Evolutionary conservation across 2,888 invertebrate genomes (phyloP).

Genomic region (Drosophila ochracea): DNA sequence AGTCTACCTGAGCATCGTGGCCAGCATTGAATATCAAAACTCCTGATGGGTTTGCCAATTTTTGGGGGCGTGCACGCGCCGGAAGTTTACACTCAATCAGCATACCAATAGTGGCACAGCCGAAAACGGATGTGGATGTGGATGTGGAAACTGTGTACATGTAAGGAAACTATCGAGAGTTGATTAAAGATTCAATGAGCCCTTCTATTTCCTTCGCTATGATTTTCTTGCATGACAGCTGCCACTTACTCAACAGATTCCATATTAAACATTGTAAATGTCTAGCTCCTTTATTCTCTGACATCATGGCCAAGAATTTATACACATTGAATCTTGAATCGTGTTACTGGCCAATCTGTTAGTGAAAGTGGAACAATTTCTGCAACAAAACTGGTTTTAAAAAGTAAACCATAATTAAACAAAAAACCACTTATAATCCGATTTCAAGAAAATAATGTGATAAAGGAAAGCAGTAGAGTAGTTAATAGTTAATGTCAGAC

Average conservation of each 20-base stretch:
- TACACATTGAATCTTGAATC: neutral
- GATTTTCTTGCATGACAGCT: neutral
- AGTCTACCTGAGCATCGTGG: slow-evolving; percentile 11
- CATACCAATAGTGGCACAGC: slow-evolving; percentile 29
- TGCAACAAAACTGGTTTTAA: neutral
- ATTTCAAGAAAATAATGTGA: neutral
- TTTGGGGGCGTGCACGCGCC: slow-evolving; percentile 48
- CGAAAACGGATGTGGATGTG: slow-evolving; percentile 20
- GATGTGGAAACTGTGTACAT: slow-evolving; percentile 11
- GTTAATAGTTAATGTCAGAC: neutral
- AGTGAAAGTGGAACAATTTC: neutral
- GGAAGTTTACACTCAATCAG: slow-evolving; percentile 63
- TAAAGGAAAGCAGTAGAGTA: neutral
- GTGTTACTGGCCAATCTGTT: neutral
- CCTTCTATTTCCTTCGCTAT: slow-evolving; percentile 1
- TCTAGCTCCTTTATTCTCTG: neutral
- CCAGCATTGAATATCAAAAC: slow-evolving; percentile 26
- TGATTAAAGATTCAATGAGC: slow-evolving; percentile 12
- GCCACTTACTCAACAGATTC: neutral
- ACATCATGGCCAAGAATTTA: neutral
- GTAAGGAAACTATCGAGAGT: slow-evolving; percentile 14
- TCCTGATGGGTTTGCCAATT: slow-evolving; percentile 41
- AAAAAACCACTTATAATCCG: neutral
- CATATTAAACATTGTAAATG: neutral
- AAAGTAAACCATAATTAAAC: neutral